A percentile compares a stretch with the other conserved stretches of the same genome.
Conservation (phyloP, 2,797 vertebrate species). For the Aphelocoma californica region DNA sequence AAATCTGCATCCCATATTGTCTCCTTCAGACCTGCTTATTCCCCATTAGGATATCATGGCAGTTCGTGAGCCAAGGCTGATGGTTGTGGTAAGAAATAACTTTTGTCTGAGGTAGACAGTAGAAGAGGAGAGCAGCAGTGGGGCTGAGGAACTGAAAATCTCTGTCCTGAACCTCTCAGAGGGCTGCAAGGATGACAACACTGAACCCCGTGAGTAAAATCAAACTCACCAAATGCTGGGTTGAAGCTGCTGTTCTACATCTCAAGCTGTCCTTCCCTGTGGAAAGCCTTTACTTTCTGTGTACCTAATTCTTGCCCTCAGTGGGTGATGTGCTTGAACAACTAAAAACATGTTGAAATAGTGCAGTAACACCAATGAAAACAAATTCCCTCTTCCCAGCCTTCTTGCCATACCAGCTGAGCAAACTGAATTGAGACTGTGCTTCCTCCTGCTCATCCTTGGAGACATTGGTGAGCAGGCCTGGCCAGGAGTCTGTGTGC, state of each 20-base stretch:
- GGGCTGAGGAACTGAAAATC: neutral
- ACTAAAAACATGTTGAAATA: neutral
- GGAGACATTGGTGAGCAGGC: neutral
- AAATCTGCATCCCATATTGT: neutral
- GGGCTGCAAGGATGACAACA: rapidly evolving
- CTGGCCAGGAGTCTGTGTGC: neutral
- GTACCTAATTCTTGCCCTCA: neutral
- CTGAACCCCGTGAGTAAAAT: neutral
- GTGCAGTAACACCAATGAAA: neutral
- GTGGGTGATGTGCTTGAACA: neutral
- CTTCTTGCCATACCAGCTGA: neutral
- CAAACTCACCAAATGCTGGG: neutral
- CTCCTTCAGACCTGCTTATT: neutral
- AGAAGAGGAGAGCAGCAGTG: neutral
- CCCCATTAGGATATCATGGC: rapidly evolving
- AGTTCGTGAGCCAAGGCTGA: neutral
- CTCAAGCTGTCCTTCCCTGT: neutral
- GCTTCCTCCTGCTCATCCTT: neutral
- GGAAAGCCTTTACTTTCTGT: neutral
- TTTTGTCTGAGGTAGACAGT: neutral
- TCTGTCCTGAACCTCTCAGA: neutral
- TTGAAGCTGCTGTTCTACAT: neutral
- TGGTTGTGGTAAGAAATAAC: neutral
- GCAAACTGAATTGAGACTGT: neutral
- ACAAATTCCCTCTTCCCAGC: neutral